Evolutionary conservation across 2,797 vertebrate species (phyloP).

Genomic region (Pristis pectinata): DNA sequence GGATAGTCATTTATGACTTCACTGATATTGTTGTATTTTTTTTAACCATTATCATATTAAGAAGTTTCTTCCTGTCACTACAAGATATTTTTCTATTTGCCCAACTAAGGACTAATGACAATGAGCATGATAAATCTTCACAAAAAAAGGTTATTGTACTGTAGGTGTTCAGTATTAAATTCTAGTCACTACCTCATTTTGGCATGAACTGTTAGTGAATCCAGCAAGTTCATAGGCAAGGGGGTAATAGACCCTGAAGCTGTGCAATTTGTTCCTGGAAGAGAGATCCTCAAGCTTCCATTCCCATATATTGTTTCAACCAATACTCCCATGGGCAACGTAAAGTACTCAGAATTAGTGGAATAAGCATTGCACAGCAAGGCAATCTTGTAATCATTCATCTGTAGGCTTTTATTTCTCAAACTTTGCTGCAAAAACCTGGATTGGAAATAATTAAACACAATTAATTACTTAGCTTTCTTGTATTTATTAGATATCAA

Average conservation of each 20-base stretch:
- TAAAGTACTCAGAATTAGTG: slow-evolving; percentile 96
- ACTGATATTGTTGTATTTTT: not conserved
- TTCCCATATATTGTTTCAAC: slow-evolving; percentile 99
- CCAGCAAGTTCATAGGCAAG: slow-evolving; percentile 92
- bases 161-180: not conserved
- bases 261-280: slow-evolving; percentile 87
- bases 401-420: slow-evolving; percentile 87
- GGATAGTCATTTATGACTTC: not conserved
- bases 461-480: not conserved
- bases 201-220: slow-evolving; percentile 93
- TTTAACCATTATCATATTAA: not conserved
- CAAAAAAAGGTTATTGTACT: not conserved
- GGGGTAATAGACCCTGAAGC: slow-evolving; percentile 89
- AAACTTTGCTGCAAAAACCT: slow-evolving; percentile 96
- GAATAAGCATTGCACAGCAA: slow-evolving; percentile 96
- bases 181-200: slow-evolving; percentile 83
- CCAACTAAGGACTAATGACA: not conserved
- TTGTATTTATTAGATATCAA: not conserved
- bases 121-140: not conserved
- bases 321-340: slow-evolving; percentile 91
- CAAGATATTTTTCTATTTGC: not conserved
- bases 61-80: not conserved
- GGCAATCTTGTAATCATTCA: slow-evolving; percentile 98
- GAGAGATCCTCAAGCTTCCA: slow-evolving; percentile 76
- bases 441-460: slow-evolving; percentile 37